phyloP scores from a whole-genome alignment of 2,888 invertebrate genomes.

The Acronicta leporina region DNA sequence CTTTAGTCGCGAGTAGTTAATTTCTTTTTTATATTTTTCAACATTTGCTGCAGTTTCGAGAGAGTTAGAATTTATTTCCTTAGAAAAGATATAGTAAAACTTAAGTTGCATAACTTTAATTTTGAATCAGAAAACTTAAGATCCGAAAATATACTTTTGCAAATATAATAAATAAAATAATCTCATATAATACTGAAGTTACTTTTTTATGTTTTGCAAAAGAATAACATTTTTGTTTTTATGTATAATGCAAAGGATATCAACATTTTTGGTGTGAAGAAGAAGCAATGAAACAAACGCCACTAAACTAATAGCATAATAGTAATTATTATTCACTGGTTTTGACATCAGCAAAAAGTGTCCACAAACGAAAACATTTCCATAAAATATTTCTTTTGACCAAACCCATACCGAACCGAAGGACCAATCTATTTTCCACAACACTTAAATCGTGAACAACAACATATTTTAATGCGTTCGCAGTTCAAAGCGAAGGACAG shows the following conservation, averaged over 20 bases:
- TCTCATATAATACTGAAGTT: too few species aligned
- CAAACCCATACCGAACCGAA: conserved; percentile 14
- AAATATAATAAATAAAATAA: too few species aligned
- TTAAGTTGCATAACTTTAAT: too few species aligned
- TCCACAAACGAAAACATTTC: neutral
- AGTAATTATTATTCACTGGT: too few species aligned
- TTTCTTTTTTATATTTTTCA: neutral
- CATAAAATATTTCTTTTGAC: neutral
- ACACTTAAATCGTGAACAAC: conserved; percentile 44
- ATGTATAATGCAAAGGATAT: too few species aligned
- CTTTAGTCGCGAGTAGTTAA: neutral
- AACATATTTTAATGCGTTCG: conserved; percentile 41
- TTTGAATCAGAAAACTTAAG: too few species aligned
- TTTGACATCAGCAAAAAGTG: neutral
- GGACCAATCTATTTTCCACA: conserved; percentile 29
- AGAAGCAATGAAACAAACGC: too few species aligned
- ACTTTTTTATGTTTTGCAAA: too few species aligned
- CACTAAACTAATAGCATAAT: too few species aligned
- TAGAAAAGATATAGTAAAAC: neutral
- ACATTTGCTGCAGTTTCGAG: neutral
- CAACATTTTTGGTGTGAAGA: too few species aligned
- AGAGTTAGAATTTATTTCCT: neutral
- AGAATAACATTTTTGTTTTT: too few species aligned
- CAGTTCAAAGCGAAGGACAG: conserved; percentile 69
- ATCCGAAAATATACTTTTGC: too few species aligned